Base-by-base conservation (phyloP, 2,888 invertebrate genomes). In the Sclerodermus sp. region DNA sequence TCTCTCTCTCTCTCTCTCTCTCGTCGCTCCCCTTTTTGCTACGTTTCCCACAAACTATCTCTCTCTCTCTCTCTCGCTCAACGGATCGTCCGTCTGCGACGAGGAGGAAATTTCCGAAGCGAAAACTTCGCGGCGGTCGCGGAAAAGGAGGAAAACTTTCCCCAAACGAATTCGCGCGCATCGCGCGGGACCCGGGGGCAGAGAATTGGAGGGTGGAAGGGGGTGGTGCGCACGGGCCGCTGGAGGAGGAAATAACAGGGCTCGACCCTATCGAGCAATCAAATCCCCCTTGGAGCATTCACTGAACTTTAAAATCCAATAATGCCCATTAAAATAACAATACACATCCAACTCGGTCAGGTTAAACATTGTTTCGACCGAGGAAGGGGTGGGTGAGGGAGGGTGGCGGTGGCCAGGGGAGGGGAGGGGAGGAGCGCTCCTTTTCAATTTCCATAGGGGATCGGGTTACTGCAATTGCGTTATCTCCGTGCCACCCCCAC, bases 271-370 rank as follows among this genome's bases (percentile, higher is more conserved):
- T 74, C 71, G 70, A 62, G 71, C 75, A 77, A 77, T 76, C 76
- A 76, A 70, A 76, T 72, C 67, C 68, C 69, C 71, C 70, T 71
- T 68, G 69, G 23, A 69, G 73, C 72, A 75, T 76, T 76, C 73
- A 72, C 70, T 73, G 73, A 74, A 76, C 74, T 77, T 77, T 76
- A 77, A 77, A 77, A 77, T 77, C 76, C 68, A 77, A 76, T 77
- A 74, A 76, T 69, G 68, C 70, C 77, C 68, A 77, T 77, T 77
- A 77, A 77, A 77, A 77, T 77, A 76, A 77, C 77, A 77, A 77
- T 77, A 70, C 74, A 67, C 67, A 61, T 63, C 54, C 60, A 57
- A 60, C 60, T 57, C 63, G 62, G 45, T 60, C 70, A 68, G 72
- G 76, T 76, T 77, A 77, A 77, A 76, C 73, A 77, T 75, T 77